A percentile compares a stretch with the other conserved stretches of the same genome.
phyloP scores from a whole-genome alignment of 1,140 invertebrate genomes.

The Drosophila nebulosa region DNA sequence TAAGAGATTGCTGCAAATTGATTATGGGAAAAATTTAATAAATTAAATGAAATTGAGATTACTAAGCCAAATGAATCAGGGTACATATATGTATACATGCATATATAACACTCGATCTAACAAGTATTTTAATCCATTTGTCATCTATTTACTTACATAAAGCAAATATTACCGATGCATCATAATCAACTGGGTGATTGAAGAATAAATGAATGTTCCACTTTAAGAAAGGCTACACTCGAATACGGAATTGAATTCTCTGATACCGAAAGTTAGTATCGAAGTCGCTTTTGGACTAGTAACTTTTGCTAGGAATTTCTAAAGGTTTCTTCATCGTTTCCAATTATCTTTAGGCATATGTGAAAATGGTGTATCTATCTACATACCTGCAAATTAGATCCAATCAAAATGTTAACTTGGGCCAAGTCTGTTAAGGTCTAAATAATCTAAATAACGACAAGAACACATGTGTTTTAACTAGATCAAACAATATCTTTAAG shows the following conservation, averaged over 20 bases:
- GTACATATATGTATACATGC: neutral
- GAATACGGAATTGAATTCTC: too few relatives aligned
- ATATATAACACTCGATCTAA: neutral
- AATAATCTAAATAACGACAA: neutral
- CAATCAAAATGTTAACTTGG: neutral
- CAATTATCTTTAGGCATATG: too few relatives aligned
- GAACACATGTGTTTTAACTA: constrained; percentile 42
- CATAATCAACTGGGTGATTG: too few relatives aligned
- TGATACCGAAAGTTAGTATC: too few relatives aligned
- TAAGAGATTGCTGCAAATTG: constrained; percentile 35
- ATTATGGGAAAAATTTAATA: constrained; percentile 28
- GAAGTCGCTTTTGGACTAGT: too few relatives aligned
- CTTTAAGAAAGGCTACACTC: too few relatives aligned
- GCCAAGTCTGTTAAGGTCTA: neutral
- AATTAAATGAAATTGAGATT: constrained; percentile 2
- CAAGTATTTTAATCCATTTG: neutral
- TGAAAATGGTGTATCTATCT: too few relatives aligned
- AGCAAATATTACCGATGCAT: too few relatives aligned
- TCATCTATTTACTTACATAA: neutral
- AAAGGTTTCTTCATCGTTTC: too few relatives aligned
- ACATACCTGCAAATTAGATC: neutral
- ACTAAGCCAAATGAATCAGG: constrained; percentile 1
- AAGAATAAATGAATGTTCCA: too few relatives aligned
- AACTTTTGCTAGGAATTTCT: too few relatives aligned
- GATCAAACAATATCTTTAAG: constrained; percentile 1